A percentile compares a stretch with the other conserved stretches of the same genome.
These are phyloP conservation scores for Tyrannus savana DNA, from an alignment of 2,113 vertebrate species.

Conservation along the genomic window DNA sequence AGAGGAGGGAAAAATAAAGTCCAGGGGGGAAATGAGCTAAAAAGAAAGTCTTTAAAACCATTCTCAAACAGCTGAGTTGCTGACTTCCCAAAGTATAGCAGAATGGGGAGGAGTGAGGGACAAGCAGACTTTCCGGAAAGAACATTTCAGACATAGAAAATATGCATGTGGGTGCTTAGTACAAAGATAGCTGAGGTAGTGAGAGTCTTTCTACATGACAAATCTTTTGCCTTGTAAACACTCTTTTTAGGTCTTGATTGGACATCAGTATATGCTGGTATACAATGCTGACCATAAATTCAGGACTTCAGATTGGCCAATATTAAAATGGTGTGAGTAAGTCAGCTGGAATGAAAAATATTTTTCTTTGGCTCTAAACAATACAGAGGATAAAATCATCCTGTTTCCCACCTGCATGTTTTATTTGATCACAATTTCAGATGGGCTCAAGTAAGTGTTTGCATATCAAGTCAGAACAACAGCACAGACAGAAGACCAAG, in stretches of 20 bases:
- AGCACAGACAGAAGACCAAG: not conserved
- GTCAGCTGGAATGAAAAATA: not conserved
- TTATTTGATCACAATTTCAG: not conserved
- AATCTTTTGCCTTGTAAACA: not conserved
- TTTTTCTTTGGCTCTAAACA: not conserved
- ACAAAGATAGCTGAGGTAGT: not conserved
- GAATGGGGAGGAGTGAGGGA: fast-evolving
- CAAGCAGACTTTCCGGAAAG: not conserved
- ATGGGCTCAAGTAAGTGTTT: not conserved
- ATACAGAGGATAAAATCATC: not conserved
- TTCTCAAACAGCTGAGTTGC: not conserved
- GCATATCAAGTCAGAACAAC: not conserved
- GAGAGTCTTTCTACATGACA: not conserved
- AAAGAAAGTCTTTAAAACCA: not conserved
- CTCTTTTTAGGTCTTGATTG: not conserved
- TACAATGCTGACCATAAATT: not conserved
- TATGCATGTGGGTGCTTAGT: not conserved
- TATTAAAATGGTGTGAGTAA: not conserved
- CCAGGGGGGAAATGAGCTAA: not conserved
- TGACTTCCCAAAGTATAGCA: not conserved
- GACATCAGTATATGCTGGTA: not conserved
- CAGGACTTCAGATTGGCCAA: not conserved
- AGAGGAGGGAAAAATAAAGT: not conserved
- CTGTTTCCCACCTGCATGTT: not conserved
- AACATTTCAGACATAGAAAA: not conserved